A percentile compares a stretch with the other conserved stretches of the same genome.
phyloP scores from a whole-genome alignment of 2,888 invertebrate species.

The Latheticus oryzae region DNA sequence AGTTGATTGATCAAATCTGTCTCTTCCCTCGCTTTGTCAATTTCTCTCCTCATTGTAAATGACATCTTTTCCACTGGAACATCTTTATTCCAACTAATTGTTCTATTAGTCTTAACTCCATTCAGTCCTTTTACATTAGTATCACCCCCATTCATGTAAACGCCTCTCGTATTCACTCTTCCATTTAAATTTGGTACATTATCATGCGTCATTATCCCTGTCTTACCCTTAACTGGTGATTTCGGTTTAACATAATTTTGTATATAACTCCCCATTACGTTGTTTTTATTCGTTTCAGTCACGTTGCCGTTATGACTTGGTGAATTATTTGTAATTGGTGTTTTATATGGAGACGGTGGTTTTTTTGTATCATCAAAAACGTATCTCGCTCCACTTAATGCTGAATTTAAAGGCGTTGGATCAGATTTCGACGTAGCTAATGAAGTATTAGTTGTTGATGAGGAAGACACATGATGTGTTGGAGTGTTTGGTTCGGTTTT shows the following conservation, averaged over 20 bases:
- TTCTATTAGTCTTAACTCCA: constrained; percentile 61
- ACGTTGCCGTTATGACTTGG: constrained; percentile 50
- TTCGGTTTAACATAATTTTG: constrained; percentile 74
- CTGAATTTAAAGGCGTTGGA: constrained; percentile 66
- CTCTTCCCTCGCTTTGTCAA: constrained; percentile 91
- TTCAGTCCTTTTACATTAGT: constrained; percentile 54
- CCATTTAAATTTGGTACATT: constrained; percentile 61
- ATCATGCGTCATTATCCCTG: constrained; percentile 70
- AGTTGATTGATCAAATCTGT: constrained; percentile 86
- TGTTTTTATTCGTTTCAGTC: constrained; percentile 30
- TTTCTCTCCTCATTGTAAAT: constrained; percentile 92
- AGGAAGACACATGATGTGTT: constrained; percentile 68
- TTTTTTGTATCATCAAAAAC: constrained; percentile 67
- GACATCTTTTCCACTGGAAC: constrained; percentile 80
- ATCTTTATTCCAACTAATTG: constrained; percentile 81
- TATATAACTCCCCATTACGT: constrained; percentile 47
- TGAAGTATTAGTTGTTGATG: constrained; percentile 52
- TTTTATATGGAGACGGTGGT: constrained; percentile 79
- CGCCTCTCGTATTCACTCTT: constrained; percentile 62
- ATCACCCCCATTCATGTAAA: constrained; percentile 55
- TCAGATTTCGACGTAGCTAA: constrained; percentile 66
- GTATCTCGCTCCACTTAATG: constrained; percentile 69
- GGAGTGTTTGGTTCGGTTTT: constrained; percentile 68
- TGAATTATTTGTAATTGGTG: constrained; percentile 51
- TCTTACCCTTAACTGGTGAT: constrained; percentile 74